These are phyloP conservation scores for Neomorphus geoffroyi DNA, from an alignment of 2,797 vertebrate species.

Conservation along the genomic window DNA sequence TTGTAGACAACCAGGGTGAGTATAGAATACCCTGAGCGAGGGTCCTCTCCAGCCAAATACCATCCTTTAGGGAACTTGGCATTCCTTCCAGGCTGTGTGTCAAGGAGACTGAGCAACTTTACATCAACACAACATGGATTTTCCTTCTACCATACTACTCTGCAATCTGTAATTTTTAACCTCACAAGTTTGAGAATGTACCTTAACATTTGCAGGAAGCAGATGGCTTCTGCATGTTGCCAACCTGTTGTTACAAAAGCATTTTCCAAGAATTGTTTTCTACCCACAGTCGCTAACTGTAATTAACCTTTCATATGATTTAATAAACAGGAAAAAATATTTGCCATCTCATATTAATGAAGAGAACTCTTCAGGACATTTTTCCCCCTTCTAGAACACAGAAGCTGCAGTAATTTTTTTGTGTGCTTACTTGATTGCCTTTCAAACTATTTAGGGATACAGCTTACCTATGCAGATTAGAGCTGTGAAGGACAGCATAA, in stretches of 20 bases:
- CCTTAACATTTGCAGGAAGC: conserved; percentile 83
- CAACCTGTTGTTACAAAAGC: conserved; percentile 83
- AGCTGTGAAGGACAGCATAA: background rate
- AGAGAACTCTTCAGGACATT: conserved; percentile 63
- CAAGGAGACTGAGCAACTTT: conserved; percentile 78
- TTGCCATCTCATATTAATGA: conserved; percentile 74
- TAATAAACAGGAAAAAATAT: conserved; percentile 79
- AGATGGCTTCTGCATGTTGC: conserved; percentile 81
- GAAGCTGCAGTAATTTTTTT: background rate
- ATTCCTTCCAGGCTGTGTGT: conserved; percentile 71
- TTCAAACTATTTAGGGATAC: background rate
- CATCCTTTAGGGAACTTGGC: conserved; percentile 68
- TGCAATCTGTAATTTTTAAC: conserved; percentile 81
- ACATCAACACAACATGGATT: conserved; percentile 78
- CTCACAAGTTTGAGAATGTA: conserved; percentile 81
- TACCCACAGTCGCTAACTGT: conserved; percentile 75
- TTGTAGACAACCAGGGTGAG: conserved; percentile 60
- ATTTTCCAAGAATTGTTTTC: conserved; percentile 82
- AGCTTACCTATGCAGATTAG: conserved; percentile 9
- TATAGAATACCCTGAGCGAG: conserved; percentile 65
- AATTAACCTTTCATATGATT: conserved; percentile 80
- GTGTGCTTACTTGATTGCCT: background rate
- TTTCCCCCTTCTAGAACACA: background rate
- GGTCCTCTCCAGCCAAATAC: conserved; percentile 69
- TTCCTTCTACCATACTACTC: conserved; percentile 73